Evolutionary conservation across 1,140 invertebrate genomes (phyloP).

Genomic region (Drosophila subpulchrella): DNA sequence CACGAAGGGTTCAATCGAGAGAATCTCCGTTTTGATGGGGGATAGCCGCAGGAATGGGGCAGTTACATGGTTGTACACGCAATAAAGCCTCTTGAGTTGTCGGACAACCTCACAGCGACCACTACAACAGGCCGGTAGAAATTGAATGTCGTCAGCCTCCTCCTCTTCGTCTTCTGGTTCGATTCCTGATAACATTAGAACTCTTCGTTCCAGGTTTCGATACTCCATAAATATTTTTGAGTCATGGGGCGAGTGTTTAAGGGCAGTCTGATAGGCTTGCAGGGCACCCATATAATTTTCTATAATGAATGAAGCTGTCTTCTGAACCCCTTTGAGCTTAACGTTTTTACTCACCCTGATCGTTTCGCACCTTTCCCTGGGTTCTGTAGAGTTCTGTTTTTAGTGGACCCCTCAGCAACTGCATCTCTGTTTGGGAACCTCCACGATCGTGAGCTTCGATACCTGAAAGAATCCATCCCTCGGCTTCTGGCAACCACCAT

Average conservation of each 20-base stretch:
- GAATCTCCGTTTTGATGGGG: constrained; percentile 34
- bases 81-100: constrained; percentile 15
- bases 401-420: neutral
- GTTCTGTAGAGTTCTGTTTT: neutral
- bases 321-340: neutral
- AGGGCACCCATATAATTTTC: neutral
- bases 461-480: neutral
- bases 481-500: neutral
- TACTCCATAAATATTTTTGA: constrained; percentile 2
- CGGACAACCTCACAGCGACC: constrained; percentile 8
- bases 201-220: neutral
- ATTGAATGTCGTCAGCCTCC: too few relatives aligned
- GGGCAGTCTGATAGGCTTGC: constrained; percentile 1
- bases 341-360: neutral
- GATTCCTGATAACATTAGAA: neutral
- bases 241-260: neutral
- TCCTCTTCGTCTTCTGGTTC: neutral
- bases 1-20: constrained; percentile 25
- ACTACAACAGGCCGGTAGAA: constrained; percentile 8
- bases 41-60: constrained; percentile 21
- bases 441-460: neutral
- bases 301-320: neutral
- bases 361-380: neutral
- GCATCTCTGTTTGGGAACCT: neutral
- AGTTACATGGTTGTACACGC: constrained; percentile 21